Evolutionary conservation across 2,888 invertebrate genomes (phyloP), one percentile per base, ranked within the genome.

Genomic region (Melieria picta): DNA sequence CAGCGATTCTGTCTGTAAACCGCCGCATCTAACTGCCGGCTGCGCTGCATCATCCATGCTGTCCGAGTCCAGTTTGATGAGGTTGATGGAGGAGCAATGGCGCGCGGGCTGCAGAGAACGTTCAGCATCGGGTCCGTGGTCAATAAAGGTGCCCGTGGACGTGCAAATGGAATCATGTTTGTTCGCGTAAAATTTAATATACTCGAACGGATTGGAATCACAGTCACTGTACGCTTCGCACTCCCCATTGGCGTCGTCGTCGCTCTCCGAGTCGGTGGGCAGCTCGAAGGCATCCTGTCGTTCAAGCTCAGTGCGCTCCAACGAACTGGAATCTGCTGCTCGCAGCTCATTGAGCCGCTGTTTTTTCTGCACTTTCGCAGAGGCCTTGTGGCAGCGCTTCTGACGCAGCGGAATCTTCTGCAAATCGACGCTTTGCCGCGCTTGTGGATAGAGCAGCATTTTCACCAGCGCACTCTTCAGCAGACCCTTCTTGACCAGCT

Each of bases 381-480:
- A 84, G 71, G 89, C 88, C 65, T 84, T 84, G 67, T 83, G 83
- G 10, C 78, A 78, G 11, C 79, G 82, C 73, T 80, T 84, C 76
- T 88, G 88, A 65, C 91, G 86, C 73, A 90, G 85, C 75, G 88
- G 88, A 69, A 91, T 90, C 70, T 84, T 79, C 71, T 87, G 87
- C 74, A 89, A 80, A 83, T 90, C 89, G 75, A 89, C 88, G 79
- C 88, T 88, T 79, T 88, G 88, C 42, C 90, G 85, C 74, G 90
- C 89, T 84, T 91, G 89, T 4, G 89, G 87, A 83, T 95, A 94
- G 64, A 95, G 88, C 65, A 95, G 88, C 82, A 91, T 90, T 84
- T 94, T 93, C 72, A 95, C 88, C 83, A 94, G 89, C 81, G 91
- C 90, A 73, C 91, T 89, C 10, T 91, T 91, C 75, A 95, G 91